Base-by-base conservation (phyloP, 2,888 invertebrate species). In the Eupithecia tripunctaria region DNA sequence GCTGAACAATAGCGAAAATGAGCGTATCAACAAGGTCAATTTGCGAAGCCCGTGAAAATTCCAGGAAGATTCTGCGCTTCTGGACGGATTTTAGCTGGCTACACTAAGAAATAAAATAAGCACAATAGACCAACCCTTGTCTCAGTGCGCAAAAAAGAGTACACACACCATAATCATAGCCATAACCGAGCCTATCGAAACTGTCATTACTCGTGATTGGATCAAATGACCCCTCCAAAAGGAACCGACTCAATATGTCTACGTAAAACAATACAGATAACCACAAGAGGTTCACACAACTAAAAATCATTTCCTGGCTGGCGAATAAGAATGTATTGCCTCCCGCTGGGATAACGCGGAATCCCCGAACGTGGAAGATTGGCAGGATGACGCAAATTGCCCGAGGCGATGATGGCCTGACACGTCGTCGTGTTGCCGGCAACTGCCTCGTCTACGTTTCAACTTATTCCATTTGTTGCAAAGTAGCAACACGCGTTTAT, bases 361-460 rank as follows among this genome's bases (percentile, higher is more conserved):
- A 76, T 77, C 51, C 71, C 71, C 79, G 80, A 78, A 73, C 68
- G 68, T 32, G 36, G 70, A 71, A 78, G 75, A 81, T 77, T 77
- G 79, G 76, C 79, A 73, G 77, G 65, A 71, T 70, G 82, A 81
- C 82, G 78, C 80, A 80, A 85, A 84, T 82, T 81, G 84, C 85
- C 84, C 67, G 67, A 68, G 79, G 84, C 85, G 38, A 64, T 64
- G 80, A 86, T 85, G 77, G 80, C 79, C 78, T 80, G 81, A 80
- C 84, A 83, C 82, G 82, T 82, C 59, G 12, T 27, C 60, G 21
- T 27, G 36, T n/a, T 32, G 62, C 60, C 27, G 18, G 21, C 18
- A 36, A 63, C 38, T 38, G 38, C 64, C 64, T 41, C 56, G 1
- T 56, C 4, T 64, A 38, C 21, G 25, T 14, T 69, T 67, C 14